Base-by-base conservation (phyloP, 1,140 invertebrate species). In the Meloidogyne hapla region DNA sequence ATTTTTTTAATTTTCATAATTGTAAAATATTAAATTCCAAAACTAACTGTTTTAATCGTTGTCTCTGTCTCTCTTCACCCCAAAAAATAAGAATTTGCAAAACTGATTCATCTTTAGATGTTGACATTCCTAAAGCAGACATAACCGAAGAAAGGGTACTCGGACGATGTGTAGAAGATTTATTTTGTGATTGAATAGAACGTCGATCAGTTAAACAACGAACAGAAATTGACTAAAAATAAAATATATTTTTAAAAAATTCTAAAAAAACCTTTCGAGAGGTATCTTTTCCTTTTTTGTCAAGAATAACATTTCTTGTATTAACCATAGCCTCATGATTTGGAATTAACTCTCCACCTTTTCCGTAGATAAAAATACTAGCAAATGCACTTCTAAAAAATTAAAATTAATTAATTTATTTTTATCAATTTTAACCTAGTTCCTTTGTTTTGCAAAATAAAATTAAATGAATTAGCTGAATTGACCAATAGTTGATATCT, bases 41-140 rank as follows among this genome's bases (percentile, higher is more conserved):
- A 45, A 45, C 0, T 69, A 10, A 73, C 70, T 33, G 26, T 33
- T 73, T 73, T 64, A 73, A 45, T 4, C 70, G 45, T 38, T 73
- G 70, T 40, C 70, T 73, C 33, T 73, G 70, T 45, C 28, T 56
- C n/a, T 73, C 70, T 21, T 63, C 70, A 8, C 70, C 70, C 70
- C 70, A 73, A 38, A 73, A 56, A 26, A 73, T 62, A 61, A 61
- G 23, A 62, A 73, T 73, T 62, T 33, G 42, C 40, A 73, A 64
- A 28, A 23, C 18, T 42, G 64, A 63, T 62, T 73, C 70, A 21
- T 64, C 38, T 61, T 5, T 2, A 15, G 56, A 33, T 25, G 61
- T 64, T 18, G 70, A 61, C 56, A 28, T 63, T 15, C 38, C 25
- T 45, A 38, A 33, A 63, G 70, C 26, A 56, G 70, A 62, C 56